A percentile compares a stretch with the other conserved stretches of the same genome.
These are phyloP conservation scores for Ammodramus savannarum DNA, from an alignment of 2,113 vertebrate genomes.

Conservation along the genomic window DNA sequence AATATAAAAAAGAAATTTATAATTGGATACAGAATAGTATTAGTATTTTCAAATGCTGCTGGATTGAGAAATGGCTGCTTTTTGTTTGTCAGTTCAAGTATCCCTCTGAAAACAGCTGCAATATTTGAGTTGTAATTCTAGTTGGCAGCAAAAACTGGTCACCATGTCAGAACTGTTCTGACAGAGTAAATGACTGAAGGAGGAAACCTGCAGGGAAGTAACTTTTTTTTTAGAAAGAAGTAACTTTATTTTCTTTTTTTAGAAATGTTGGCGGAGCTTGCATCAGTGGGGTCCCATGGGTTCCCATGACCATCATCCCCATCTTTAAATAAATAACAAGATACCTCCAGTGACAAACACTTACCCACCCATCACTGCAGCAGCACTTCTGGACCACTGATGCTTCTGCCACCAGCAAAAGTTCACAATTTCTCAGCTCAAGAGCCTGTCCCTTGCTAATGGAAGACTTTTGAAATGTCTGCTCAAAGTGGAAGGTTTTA, in stretches of 20 bases:
- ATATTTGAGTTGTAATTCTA: slow-evolving; percentile 14
- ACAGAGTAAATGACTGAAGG: neutral
- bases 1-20: neutral
- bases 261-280: neutral
- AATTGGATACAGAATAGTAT: neutral
- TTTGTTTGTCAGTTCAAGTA: slow-evolving; percentile 15
- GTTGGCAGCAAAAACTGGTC: slow-evolving; percentile 31
- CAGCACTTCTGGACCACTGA: neutral
- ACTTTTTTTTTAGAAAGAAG: neutral
- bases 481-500: neutral
- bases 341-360: neutral
- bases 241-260: neutral
- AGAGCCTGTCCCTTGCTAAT: neutral
- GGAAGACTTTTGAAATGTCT: neutral
- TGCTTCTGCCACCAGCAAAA: neutral
- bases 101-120: slow-evolving; percentile 33
- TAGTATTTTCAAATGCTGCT: slow-evolving; percentile 14
- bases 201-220: neutral
- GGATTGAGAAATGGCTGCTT: neutral
- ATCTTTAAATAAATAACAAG: neutral
- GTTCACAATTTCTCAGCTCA: neutral
- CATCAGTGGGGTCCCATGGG: neutral
- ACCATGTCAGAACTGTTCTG: slow-evolving; percentile 15
- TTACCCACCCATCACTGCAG: neutral
- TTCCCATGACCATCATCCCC: neutral